Conservation (phyloP, 2,113 vertebrate species). For the Numenius arquata region DNA sequence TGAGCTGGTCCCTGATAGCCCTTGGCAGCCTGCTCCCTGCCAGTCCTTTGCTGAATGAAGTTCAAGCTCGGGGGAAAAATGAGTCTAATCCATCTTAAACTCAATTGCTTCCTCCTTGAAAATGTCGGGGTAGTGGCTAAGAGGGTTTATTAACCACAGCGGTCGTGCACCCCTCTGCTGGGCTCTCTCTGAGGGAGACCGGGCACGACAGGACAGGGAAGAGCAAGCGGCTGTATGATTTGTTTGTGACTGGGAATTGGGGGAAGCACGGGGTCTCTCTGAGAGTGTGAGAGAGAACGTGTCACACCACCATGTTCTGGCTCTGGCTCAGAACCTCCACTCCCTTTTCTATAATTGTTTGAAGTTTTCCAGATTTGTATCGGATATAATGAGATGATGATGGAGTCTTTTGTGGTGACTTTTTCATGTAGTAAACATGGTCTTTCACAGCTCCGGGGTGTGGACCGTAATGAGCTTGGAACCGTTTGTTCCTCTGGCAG, state of each 20-base stretch:
- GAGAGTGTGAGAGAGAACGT: neutral
- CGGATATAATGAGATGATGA: constrained; percentile 2
- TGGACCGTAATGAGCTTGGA: constrained; percentile 37
- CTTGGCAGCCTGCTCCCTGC: neutral
- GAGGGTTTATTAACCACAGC: neutral
- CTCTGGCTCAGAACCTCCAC: neutral
- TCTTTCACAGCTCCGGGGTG: constrained; percentile 45
- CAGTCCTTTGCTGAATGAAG: neutral
- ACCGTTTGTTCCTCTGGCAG: constrained; percentile 3
- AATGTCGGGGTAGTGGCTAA: neutral
- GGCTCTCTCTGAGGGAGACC: neutral
- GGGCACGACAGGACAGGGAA: neutral
- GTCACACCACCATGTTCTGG: neutral
- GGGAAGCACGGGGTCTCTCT: neutral
- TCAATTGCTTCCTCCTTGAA: neutral
- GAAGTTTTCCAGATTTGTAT: constrained; percentile 24
- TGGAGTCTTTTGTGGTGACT: constrained; percentile 25
- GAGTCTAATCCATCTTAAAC: neutral
- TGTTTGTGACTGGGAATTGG: neutral
- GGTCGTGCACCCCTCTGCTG: neutral
- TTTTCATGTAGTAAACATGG: constrained; percentile 31
- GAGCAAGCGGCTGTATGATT: neutral
- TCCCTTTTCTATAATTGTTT: neutral
- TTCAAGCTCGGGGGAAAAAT: neutral
- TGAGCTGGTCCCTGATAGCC: neutral